Base-by-base conservation (phyloP, 2,888 invertebrate genomes). In the Himalopsyche japonica region DNA sequence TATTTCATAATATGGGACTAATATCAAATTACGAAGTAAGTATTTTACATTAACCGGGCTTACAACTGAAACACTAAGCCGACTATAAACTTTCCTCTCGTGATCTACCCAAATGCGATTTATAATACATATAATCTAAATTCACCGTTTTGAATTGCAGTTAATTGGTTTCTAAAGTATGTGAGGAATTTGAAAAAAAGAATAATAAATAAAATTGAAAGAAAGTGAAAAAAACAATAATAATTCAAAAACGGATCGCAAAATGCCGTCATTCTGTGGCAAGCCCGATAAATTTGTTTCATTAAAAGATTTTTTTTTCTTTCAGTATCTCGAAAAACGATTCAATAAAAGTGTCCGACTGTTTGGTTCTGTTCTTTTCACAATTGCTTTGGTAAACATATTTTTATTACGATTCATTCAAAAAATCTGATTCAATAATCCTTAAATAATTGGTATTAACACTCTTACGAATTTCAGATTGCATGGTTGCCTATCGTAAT, bases 21-120 rank as follows among this genome's bases (percentile, higher is more conserved):
- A 96, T 96, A 49, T 96, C 96, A 30, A 96, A 96, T 85, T 96
- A 96, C 89, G 96, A 96, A 94, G 95, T 95, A 90, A 89, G 89
- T 87, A 81, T 78, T 81, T 81, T 76, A 37, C 76, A 3, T 57
- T 47, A 34, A 48, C 57, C 10, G 32, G 34, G 24, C 10, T 24
- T 5, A 37, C 64, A 76, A 7, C 20, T 37, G 10, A 79, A 82
- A 81, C 12, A 20, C 37, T 43, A 43, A 15, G 7, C 1, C 15
- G 6, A 37, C 37, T 37, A n/a, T 37, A 32, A 37, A 15, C 15
- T 3, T 15, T 15, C 15, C 15, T 43, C 15, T 15, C 15, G 43
- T 2, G 15, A 43, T 12, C 43, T 43, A 15, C 43, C 15, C 15
- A 43, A 15, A 43, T 15, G 3, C 37, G 15, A 43, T 15, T 15